Conservation (phyloP, 2,888 invertebrate genomes). For the Protonemura montana region DNA sequence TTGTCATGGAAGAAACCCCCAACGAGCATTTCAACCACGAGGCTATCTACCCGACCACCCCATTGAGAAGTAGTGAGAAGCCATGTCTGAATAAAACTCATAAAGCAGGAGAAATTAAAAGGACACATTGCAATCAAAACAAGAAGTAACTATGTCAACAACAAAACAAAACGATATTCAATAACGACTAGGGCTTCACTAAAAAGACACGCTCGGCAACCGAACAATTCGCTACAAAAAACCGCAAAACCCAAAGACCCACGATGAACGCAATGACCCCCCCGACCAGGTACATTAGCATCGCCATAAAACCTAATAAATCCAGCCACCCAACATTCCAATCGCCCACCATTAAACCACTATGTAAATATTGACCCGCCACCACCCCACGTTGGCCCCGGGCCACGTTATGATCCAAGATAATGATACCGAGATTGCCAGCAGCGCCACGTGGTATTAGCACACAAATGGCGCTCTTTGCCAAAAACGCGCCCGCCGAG, state of each 20-base stretch:
- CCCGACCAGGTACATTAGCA: not conserved
- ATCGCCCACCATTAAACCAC: not conserved
- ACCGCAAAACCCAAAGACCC: not conserved
- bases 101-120: too few species aligned
- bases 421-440: not conserved
- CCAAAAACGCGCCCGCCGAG: not conserved
- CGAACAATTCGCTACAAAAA: too few species aligned
- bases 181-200: too few species aligned
- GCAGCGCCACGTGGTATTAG: not conserved
- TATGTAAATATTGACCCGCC: not conserved
- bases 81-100: too few species aligned
- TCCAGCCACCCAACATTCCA: slow-evolving; percentile 1
- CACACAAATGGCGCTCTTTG: not conserved
- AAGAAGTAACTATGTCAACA: too few species aligned
- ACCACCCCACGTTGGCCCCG: not conserved
- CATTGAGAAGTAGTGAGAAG: too few species aligned
- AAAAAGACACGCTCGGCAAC: too few species aligned
- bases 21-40: too few species aligned
- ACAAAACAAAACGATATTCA: too few species aligned
- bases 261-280: not conserved
- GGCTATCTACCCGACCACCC: too few species aligned
- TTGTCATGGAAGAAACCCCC: too few species aligned
- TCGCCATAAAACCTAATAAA: not conserved
- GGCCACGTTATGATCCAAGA: not conserved
- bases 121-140: too few species aligned